phyloP scores from a whole-genome alignment of 2,797 vertebrate species.

The Gymnodraco acuticeps region DNA sequence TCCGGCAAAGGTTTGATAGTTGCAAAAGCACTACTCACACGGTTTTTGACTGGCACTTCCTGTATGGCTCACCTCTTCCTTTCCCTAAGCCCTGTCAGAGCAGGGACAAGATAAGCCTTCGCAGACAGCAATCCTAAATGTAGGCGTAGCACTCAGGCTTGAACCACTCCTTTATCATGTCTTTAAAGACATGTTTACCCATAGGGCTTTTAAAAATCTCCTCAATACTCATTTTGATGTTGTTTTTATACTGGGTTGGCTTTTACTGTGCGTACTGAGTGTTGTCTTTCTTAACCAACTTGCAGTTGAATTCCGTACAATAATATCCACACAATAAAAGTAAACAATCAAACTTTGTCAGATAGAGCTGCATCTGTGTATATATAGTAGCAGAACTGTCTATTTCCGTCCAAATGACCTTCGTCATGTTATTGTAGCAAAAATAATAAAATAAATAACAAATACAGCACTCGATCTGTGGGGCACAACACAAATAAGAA shows the following conservation, averaged over 20 bases:
- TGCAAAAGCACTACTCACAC: conserved; percentile 37
- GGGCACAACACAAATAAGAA: conserved; percentile 59
- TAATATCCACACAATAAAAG: conserved; percentile 22
- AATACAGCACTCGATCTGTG: conserved; percentile 40
- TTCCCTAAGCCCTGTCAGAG: conserved; percentile 64
- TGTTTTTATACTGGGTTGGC: conserved; percentile 6
- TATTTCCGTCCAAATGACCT: conserved; percentile 61
- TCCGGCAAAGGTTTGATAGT: conserved; percentile 42
- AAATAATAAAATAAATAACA: conserved; percentile 19
- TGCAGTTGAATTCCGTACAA: conserved; percentile 16
- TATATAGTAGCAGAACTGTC: conserved; percentile 37
- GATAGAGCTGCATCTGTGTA: conserved; percentile 10
- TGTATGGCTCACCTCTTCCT: conserved; percentile 62
- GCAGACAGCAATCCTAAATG: conserved; percentile 57
- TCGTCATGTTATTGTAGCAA: conserved; percentile 45
- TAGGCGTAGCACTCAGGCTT: conserved; percentile 49
- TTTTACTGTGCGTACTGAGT: background rate
- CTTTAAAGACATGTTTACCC: conserved; percentile 38
- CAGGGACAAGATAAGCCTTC: conserved; percentile 66
- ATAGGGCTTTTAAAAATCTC: conserved; percentile 9
- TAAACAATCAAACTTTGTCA: conserved; percentile 28
- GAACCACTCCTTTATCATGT: conserved; percentile 48
- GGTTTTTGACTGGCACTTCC: conserved; percentile 59
- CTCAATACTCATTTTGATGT: conserved; percentile 18
- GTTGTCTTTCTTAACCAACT: conserved; percentile 13